A percentile compares a stretch with the other conserved stretches of the same genome.
These are phyloP conservation scores for Drosophila sp. DNA, from an alignment of 1,140 invertebrate genomes.

Conservation along the genomic window DNA sequence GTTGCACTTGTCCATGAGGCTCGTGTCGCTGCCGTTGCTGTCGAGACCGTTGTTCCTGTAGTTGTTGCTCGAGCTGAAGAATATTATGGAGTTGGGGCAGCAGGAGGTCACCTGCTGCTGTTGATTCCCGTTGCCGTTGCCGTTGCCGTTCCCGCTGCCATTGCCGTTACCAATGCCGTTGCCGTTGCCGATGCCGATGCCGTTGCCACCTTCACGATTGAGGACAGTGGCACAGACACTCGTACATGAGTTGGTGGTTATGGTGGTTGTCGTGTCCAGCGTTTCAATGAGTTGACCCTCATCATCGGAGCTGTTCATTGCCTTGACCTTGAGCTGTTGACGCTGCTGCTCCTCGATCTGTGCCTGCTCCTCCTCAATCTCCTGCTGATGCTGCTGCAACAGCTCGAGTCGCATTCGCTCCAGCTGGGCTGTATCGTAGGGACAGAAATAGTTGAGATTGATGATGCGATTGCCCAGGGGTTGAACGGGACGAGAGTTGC, in stretches of 20 bases:
- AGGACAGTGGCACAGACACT: conserved; percentile 65
- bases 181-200: conserved; percentile 15
- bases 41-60: not conserved
- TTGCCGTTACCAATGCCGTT: conserved; percentile 3
- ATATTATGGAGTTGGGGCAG: conserved; percentile 34
- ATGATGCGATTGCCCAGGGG: conserved; percentile 75
- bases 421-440: conserved; percentile 56
- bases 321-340: not conserved
- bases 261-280: conserved; percentile 64
- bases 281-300: conserved; percentile 64
- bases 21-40: conserved; percentile 26
- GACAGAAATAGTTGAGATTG: conserved; percentile 74
- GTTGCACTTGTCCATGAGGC: conserved; percentile 19
- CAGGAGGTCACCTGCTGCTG: not conserved
- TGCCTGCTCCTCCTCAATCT: conserved; percentile 22
- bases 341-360: conserved; percentile 4
- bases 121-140: conserved; percentile 3
- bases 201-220: conserved; percentile 19
- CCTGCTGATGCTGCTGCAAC: conserved; percentile 42
- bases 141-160: not conserved
- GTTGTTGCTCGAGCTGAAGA: conserved; percentile 31
- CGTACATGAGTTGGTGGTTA: conserved; percentile 54
- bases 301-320: conserved; percentile 45
- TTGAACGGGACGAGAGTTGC: conserved; percentile 86
- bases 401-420: conserved; percentile 45